Conservation (phyloP, 2,797 vertebrate genomes). For the Botia almorhae region DNA sequence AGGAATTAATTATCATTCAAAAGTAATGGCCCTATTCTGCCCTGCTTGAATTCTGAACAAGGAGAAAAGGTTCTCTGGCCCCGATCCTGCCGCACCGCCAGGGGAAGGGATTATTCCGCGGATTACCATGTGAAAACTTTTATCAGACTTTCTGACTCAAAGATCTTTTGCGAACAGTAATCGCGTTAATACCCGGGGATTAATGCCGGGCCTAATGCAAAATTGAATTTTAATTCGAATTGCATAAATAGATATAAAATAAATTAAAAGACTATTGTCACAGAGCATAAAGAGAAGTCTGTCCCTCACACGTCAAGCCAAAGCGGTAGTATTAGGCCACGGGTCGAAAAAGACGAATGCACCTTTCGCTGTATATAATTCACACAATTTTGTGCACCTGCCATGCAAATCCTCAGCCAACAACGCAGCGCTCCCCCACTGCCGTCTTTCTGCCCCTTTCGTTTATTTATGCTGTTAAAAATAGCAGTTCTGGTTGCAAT, state of each 20-base stretch:
- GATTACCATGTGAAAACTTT: conserved; percentile 90
- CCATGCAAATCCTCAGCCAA: conserved; percentile 80
- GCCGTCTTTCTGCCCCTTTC: conserved; percentile 31
- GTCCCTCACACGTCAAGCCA: conserved; percentile 45
- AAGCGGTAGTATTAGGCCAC: conserved; percentile 43
- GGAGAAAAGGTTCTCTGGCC: conserved; percentile 69
- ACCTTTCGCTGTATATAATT: conserved; percentile 31
- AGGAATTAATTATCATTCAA: conserved; percentile 74
- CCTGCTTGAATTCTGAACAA: conserved; percentile 66
- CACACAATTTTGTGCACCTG: conserved; percentile 81
- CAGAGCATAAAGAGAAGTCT: conserved; percentile 53
- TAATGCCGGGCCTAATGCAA: conserved; percentile 74
- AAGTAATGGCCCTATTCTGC: conserved; percentile 71
- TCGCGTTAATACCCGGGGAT: conserved; percentile 81
- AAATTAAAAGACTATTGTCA: conserved; percentile 61
- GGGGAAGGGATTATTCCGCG: conserved; percentile 81
- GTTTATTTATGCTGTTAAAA: neutral
- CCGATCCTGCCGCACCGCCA: conserved; percentile 73
- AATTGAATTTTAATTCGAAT: conserved; percentile 78
- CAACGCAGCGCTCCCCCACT: conserved; percentile 46
- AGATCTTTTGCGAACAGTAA: conserved; percentile 79
- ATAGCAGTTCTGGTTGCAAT: neutral
- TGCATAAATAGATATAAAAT: conserved; percentile 82
- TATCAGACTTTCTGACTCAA: conserved; percentile 84
- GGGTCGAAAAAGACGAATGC: conserved; percentile 20